Conservation (phyloP, 1,140 invertebrate genomes). For the Steinernema feltiae region DNA sequence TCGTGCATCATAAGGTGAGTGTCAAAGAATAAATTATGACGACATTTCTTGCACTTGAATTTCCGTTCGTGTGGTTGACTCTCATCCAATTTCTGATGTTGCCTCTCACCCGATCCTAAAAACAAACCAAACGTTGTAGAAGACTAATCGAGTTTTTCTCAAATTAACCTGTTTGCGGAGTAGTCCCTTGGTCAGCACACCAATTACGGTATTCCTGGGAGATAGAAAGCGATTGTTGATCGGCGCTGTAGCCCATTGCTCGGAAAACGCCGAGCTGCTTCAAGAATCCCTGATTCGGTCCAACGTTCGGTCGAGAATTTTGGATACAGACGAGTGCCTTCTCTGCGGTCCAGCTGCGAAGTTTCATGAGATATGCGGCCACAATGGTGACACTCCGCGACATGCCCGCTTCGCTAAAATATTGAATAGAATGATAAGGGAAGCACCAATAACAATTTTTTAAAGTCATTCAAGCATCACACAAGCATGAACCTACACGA, state of each 20-base stretch:
- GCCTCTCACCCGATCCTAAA: too few relatives aligned
- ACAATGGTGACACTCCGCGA: constrained; percentile 46
- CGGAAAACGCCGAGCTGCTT: constrained; percentile 39
- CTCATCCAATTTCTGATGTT: constrained; percentile 7
- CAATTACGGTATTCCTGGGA: constrained; percentile 43
- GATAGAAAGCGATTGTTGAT: constrained; percentile 21
- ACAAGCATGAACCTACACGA: too few relatives aligned
- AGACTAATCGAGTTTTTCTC: too few relatives aligned
- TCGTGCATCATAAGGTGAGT: constrained; percentile 41
- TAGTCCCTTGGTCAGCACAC: constrained; percentile 37
- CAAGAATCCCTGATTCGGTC: constrained; percentile 27
- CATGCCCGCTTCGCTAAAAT: constrained; percentile 45
- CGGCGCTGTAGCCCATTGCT: constrained; percentile 40
- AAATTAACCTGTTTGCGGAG: constrained; percentile 26
- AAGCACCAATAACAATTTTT: background rate
- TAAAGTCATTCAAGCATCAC: background rate
- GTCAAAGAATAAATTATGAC: constrained; percentile 39
- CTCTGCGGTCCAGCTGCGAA: constrained; percentile 32
- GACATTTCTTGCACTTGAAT: constrained; percentile 37
- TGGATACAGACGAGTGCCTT: constrained; percentile 46
- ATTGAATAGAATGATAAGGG: constrained; percentile 17
- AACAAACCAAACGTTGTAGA: too few relatives aligned
- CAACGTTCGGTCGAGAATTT: constrained; percentile 36
- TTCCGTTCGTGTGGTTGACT: background rate
- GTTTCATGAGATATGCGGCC: constrained; percentile 47